Evolutionary conservation across 2,888 invertebrate species (phyloP).

Genomic region (Trichogramma dendrolimi): DNA sequence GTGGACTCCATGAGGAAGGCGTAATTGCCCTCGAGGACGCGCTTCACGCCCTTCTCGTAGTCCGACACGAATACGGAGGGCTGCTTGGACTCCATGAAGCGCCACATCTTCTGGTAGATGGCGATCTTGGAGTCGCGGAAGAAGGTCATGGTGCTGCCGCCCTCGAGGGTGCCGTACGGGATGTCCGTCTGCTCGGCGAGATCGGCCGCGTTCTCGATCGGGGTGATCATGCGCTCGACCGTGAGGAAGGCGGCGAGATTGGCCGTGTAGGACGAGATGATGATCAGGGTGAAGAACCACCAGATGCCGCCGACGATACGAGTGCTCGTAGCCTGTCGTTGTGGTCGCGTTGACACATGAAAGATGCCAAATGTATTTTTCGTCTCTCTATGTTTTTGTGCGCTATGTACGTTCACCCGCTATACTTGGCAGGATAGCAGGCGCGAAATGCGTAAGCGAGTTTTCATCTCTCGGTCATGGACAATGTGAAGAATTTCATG

Average conservation of each 20-base stretch:
- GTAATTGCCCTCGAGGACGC: conserved; percentile 85
- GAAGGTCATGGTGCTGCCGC: conserved; percentile 96
- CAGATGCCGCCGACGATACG: conserved; percentile 94
- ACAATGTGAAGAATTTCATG: too few species aligned
- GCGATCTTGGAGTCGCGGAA: conserved; percentile 91
- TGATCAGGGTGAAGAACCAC: conserved; percentile 99
- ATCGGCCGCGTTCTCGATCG: conserved; percentile 93
- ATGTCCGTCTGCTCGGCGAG: conserved; percentile 90
- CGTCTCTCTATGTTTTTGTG: too few species aligned
- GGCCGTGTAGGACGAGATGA: conserved; percentile 97
- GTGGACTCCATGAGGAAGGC: conserved; percentile 98
- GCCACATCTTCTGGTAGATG: conserved; percentile 92
- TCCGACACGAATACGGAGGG: conserved; percentile 82
- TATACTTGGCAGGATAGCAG: too few species aligned
- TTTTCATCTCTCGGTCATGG: too few species aligned
- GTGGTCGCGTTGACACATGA: too few species aligned
- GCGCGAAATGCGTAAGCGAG: too few species aligned
- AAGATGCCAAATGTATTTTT: too few species aligned
- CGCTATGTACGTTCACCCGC: too few species aligned
- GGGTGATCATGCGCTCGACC: conserved; percentile 91
- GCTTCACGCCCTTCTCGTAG: conserved; percentile 85
- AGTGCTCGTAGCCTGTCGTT: conserved; percentile 77
- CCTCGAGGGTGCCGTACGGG: conserved; percentile 87
- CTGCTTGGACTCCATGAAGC: conserved; percentile 78
- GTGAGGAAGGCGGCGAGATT: conserved; percentile 97